These are phyloP conservation scores for Varanus komodoensis DNA, from an alignment of 2,113 vertebrate species.

Conservation along the genomic window DNA sequence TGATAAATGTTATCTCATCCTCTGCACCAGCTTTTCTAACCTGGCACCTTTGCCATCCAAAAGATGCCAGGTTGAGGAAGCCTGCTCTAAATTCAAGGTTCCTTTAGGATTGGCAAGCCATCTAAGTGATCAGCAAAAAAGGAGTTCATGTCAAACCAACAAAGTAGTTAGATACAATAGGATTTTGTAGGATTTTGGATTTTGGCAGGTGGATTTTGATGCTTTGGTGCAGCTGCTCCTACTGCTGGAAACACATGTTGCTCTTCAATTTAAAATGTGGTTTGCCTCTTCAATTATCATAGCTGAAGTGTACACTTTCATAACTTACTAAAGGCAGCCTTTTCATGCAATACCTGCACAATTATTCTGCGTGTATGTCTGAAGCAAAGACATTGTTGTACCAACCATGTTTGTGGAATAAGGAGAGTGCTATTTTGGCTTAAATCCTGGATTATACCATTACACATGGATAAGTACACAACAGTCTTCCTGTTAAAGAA, in stretches of 20 bases:
- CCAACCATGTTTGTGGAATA: background rate
- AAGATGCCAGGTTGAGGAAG: too few species aligned
- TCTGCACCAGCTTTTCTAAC: too few species aligned
- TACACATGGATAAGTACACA: background rate
- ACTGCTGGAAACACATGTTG: background rate
- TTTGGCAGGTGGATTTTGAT: background rate
- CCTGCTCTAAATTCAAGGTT: background rate
- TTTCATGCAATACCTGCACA: conserved; percentile 38
- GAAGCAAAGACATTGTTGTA: background rate
- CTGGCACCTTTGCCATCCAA: too few species aligned
- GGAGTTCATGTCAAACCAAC: background rate
- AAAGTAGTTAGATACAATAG: background rate
- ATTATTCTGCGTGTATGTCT: conserved; percentile 32
- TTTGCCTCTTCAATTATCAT: background rate
- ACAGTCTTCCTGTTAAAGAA: conserved; percentile 12
- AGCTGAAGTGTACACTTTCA: background rate
- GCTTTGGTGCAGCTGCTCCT: background rate
- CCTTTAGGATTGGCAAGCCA: background rate
- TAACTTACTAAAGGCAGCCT: conserved; percentile 24
- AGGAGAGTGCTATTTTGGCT: background rate
- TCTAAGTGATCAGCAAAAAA: background rate
- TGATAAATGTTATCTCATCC: background rate
- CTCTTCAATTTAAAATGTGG: background rate
- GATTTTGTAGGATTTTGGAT: too few species aligned
- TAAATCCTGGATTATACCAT: conserved; percentile 22